phyloP scores from a whole-genome alignment of 1,140 invertebrate genomes.

The Sycophila sp. region DNA sequence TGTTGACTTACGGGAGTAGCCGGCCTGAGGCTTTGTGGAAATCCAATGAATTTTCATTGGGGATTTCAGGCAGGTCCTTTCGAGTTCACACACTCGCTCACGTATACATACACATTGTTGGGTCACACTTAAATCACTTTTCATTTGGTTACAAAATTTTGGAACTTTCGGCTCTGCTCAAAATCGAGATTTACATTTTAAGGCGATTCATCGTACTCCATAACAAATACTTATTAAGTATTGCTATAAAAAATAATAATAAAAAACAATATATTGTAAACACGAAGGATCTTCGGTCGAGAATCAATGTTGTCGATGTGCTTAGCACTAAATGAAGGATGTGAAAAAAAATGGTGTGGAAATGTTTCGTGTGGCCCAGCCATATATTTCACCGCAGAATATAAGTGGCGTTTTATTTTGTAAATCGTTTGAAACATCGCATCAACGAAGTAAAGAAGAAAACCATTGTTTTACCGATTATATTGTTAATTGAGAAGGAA shows the following conservation, averaged over 20 bases:
- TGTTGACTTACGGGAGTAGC: not conserved
- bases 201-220: not conserved
- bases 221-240: too few relatives aligned
- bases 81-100: too few relatives aligned
- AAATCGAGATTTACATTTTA: too few relatives aligned
- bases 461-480: conserved; percentile 33
- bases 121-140: conserved; percentile 4
- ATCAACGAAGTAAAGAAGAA: conserved; percentile 21
- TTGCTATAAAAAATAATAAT: too few relatives aligned
- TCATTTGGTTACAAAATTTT: too few relatives aligned
- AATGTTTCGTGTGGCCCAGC: conserved; percentile 37
- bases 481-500: conserved; percentile 32
- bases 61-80: not conserved
- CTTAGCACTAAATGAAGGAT: conserved; percentile 27
- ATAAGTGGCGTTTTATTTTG: conserved; percentile 21
- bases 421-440: conserved; percentile 1
- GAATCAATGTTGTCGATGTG: conserved; percentile 32
- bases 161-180: too few relatives aligned
- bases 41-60: not conserved
- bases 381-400: conserved; percentile 32
- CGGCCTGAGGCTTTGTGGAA: not conserved
- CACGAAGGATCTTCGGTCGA: not conserved
- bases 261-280: not conserved
- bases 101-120: too few relatives aligned
- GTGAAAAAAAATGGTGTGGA: not conserved